Conservation (phyloP, 2,888 invertebrate genomes). For the Nomada hirtipes region DNA sequence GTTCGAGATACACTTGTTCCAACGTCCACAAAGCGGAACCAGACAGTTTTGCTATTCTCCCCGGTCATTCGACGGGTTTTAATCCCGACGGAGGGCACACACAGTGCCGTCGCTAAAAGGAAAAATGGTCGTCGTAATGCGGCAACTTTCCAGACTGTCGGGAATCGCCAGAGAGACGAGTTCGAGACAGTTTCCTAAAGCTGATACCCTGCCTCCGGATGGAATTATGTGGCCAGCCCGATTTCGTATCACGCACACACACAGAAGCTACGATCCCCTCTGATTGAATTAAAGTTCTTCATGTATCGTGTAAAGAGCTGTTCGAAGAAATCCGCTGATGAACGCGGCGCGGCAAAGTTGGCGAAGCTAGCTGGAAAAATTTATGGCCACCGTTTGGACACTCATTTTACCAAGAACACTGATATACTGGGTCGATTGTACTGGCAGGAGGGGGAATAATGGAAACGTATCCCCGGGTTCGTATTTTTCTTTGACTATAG, state of each 20-base stretch:
- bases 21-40: slow-evolving; percentile 20
- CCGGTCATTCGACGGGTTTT: slow-evolving; percentile 53
- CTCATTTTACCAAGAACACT: not conserved
- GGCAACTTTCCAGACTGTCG: slow-evolving; percentile 72
- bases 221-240: slow-evolving; percentile 65
- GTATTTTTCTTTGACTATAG: not conserved
- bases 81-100: slow-evolving; percentile 39
- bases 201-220: slow-evolving; percentile 63
- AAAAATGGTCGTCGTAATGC: slow-evolving; percentile 66
- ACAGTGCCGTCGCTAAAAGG: slow-evolving; percentile 50
- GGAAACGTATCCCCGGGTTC: not conserved
- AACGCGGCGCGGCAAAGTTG: slow-evolving; percentile 25
- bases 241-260: slow-evolving; percentile 40
- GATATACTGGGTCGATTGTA: not conserved
- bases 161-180: slow-evolving; percentile 63
- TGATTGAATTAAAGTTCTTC: slow-evolving; percentile 64
- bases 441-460: not conserved
- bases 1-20: slow-evolving; percentile 31
- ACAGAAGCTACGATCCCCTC: slow-evolving; percentile 18
- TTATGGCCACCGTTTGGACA: not conserved
- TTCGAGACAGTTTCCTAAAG: slow-evolving; percentile 70
- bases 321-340: slow-evolving; percentile 31
- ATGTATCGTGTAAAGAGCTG: slow-evolving; percentile 19
- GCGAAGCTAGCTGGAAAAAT: not conserved
- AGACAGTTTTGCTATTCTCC: slow-evolving; percentile 55